Conservation (phyloP, 2,113 vertebrate genomes). For the Cephalophus harveyi region DNA sequence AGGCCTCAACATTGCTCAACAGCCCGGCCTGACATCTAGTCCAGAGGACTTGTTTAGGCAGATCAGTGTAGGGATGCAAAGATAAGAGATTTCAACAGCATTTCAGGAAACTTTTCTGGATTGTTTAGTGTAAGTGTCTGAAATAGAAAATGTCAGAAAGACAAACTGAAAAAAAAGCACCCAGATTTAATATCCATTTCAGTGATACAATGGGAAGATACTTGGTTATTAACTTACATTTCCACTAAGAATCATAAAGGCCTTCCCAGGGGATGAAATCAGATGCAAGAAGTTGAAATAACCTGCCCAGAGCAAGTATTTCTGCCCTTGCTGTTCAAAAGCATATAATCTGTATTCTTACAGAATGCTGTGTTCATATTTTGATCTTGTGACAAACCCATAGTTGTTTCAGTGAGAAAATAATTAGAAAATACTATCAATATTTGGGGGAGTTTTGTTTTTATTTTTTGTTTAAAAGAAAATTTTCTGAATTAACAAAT, state of each 20-base stretch:
- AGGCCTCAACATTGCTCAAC: not conserved
- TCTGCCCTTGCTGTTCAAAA: not conserved
- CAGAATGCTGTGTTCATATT: not conserved
- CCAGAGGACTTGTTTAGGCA: not conserved
- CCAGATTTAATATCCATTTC: not conserved
- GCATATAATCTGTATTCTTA: not conserved
- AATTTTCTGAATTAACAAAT: not conserved
- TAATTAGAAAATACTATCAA: not conserved
- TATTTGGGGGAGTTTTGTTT: not conserved
- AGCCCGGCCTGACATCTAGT: not conserved
- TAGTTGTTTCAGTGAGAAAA: constrained; percentile 1
- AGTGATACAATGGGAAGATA: not conserved
- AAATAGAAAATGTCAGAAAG: not conserved
- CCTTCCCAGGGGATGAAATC: not conserved
- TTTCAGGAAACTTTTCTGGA: not conserved
- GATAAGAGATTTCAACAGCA: not conserved
- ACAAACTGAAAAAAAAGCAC: not conserved
- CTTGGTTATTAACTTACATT: not conserved
- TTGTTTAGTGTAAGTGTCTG: not conserved
- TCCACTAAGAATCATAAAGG: not conserved
- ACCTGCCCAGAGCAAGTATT: not conserved
- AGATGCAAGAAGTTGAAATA: not conserved
- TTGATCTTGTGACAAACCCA: not conserved
- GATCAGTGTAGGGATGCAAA: not conserved
- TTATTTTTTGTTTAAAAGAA: not conserved